Conservation (phyloP, 2,797 vertebrate genomes). For the Rhodeus uyekii region DNA sequence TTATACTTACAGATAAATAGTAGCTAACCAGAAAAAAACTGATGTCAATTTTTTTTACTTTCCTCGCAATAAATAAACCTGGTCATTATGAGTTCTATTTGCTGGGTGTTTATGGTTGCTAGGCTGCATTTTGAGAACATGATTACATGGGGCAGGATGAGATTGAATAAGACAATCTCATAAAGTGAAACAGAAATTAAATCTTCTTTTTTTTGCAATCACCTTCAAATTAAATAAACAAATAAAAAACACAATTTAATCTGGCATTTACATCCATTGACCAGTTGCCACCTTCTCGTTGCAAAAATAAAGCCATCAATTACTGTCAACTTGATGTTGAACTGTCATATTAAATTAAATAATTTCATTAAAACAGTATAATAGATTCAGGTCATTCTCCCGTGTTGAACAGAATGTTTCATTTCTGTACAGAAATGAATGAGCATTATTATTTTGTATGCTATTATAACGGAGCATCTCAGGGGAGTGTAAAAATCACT, state of each 20-base stretch:
- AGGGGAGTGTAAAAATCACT: slow-evolving; percentile 5
- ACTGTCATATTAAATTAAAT: slow-evolving; percentile 16
- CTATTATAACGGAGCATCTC: background rate
- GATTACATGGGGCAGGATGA: slow-evolving; percentile 25
- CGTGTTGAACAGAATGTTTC: background rate
- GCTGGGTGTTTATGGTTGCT: background rate
- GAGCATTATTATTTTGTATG: background rate
- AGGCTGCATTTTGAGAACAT: slow-evolving; percentile 22
- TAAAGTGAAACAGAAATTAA: slow-evolving; percentile 35
- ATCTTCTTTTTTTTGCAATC: slow-evolving; percentile 16
- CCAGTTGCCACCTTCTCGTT: slow-evolving; percentile 2
- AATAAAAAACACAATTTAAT: slow-evolving; percentile 41
- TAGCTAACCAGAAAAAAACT: background rate
- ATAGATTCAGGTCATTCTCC: slow-evolving; percentile 6
- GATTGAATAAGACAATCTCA: slow-evolving; percentile 27
- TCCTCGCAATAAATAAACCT: background rate
- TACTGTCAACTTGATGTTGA: slow-evolving; percentile 1
- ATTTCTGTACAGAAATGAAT: background rate
- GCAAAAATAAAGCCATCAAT: slow-evolving; percentile 14
- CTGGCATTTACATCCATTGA: slow-evolving; percentile 25
- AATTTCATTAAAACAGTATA: slow-evolving; percentile 20
- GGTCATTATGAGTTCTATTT: background rate
- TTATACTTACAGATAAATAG: slow-evolving; percentile 22
- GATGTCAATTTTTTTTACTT: slow-evolving; percentile 1
- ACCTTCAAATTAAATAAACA: slow-evolving; percentile 38